Base-by-base conservation (phyloP, 2,113 vertebrate genomes). In the Antennarius striatus region DNA sequence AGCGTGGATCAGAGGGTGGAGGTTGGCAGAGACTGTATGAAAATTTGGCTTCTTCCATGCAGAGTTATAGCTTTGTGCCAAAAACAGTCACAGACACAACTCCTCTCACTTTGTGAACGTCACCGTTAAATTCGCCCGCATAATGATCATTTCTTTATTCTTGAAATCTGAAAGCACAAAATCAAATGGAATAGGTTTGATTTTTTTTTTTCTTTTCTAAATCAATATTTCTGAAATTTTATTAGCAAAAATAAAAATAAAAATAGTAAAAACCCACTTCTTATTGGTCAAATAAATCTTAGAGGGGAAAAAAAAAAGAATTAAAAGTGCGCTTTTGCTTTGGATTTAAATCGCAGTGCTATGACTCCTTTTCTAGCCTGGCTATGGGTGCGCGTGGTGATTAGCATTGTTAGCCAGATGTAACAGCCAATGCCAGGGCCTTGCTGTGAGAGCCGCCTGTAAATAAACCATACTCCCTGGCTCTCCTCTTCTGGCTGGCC, bases 1-100 rank as follows among this genome's bases (percentile, higher is more conserved):
- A 91, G 87, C 82, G 66, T 83, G 89, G 85, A 93, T 91, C 86
- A 91, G 91, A 93, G 85, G 84, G 86, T 91, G 89, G 88, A 90
- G 86, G 86, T 88, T 93, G 92, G 91, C 92, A 92, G 69, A 47
- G 71, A 86, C 55, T 74, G 82, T 80, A 85, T 88, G 86, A 91
- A 90, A 86, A 89, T 90, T 90, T 92, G 92, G 91, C 91, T 85
- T 89, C 84, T 91, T 87, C 77, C 85, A 84, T 82, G 82, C 78
- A 86, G 74, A 88, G 83, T 78, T 85, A 86, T 75, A 82, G 70
- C 75, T 71, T 73, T 60, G 79, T 90, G 92, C 92, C 92, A 93
- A 91, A 88, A 89, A 85, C 82, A 68, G 77, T 80, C 82, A 86
- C 86, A 86, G 75, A 91, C 86, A 86, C 86, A 84, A 88, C 85